Conservation (phyloP, 1,140 invertebrate genomes). For the Leptestheria dahalacensis region DNA sequence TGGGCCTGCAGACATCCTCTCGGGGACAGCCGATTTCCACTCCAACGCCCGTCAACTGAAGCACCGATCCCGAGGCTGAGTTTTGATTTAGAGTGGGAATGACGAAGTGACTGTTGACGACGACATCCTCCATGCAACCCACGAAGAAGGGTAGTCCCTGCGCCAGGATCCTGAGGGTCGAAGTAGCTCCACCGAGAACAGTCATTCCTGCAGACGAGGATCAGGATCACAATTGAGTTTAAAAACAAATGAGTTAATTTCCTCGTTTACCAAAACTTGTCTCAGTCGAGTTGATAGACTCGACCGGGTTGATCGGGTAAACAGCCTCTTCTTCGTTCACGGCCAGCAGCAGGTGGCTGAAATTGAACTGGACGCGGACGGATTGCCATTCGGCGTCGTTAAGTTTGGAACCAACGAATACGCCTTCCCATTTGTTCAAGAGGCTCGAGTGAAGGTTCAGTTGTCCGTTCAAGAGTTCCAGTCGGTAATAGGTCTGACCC, state of each 20-base stretch:
- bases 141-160: constrained; percentile 51
- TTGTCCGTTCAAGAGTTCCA: constrained; percentile 60
- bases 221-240: neutral
- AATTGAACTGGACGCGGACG: constrained; percentile 43
- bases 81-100: constrained; percentile 20
- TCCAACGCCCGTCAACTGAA: constrained; percentile 19
- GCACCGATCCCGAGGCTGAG: neutral
- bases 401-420: constrained; percentile 62
- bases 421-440: constrained; percentile 71
- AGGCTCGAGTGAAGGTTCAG: constrained; percentile 72
- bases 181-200: constrained; percentile 55
- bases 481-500: constrained; percentile 62
- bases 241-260: constrained; percentile 23
- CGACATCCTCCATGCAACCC: constrained; percentile 81
- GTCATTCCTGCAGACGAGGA: constrained; percentile 32
- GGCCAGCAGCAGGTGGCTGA: constrained; percentile 51
- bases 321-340: constrained; percentile 64
- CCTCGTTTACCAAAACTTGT: constrained; percentile 30
- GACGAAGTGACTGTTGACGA: constrained; percentile 67
- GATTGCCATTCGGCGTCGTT: constrained; percentile 79
- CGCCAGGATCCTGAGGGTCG: constrained; percentile 23
- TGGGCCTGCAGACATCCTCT: constrained; percentile 54
- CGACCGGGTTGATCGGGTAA: constrained; percentile 64
- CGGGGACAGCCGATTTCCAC: constrained; percentile 53
- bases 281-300: constrained; percentile 38